phyloP scores from a whole-genome alignment of 2,113 vertebrate species.

The Strix aluco region DNA sequence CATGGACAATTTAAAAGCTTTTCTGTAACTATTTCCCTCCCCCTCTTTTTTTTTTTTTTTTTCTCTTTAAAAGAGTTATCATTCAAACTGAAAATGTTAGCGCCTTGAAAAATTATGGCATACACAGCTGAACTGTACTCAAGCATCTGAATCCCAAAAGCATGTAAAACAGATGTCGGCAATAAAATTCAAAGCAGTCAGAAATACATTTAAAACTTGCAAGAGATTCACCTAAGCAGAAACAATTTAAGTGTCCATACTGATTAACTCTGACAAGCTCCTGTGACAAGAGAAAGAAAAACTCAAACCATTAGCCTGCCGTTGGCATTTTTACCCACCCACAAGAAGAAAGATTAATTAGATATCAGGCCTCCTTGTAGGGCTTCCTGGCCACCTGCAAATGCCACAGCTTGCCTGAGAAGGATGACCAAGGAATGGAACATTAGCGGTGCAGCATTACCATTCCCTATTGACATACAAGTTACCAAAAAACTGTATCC shows the following conservation, averaged over 20 bases:
- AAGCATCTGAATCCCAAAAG: slow-evolving; percentile 38
- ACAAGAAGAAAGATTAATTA: background rate
- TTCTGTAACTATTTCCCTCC: background rate
- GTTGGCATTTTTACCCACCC: background rate
- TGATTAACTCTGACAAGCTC: slow-evolving; percentile 37
- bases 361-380: background rate
- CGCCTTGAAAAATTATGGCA: background rate
- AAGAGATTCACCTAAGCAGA: slow-evolving; percentile 57
- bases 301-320: background rate
- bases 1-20: background rate
- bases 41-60: background rate
- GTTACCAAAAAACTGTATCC: background rate
- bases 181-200: slow-evolving; percentile 47
- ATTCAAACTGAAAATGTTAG: slow-evolving; percentile 3
- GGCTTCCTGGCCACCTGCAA: background rate
- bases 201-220: slow-evolving; percentile 32
- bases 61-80: background rate
- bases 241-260: slow-evolving; percentile 39
- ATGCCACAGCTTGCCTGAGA: background rate
- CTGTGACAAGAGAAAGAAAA: background rate
- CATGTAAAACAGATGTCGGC: slow-evolving; percentile 50
- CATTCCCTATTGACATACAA: background rate
- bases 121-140: background rate
- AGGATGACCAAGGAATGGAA: background rate
- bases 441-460: background rate